Conservation (phyloP, 2,797 vertebrate genomes). For the Scleropages formosus region DNA sequence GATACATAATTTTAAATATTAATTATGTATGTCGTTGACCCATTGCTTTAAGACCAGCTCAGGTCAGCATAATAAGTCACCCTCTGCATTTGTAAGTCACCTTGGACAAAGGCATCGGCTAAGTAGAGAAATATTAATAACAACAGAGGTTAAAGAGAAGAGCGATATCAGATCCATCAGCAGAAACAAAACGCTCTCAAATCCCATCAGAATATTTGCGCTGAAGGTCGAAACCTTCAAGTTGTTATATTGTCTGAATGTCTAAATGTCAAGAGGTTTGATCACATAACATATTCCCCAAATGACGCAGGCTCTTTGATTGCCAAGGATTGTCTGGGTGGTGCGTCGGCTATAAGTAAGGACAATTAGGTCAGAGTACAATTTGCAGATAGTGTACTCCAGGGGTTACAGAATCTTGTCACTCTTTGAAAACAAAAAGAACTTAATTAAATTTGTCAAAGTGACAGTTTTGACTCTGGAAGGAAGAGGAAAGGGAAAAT, state of each 20-base stretch:
- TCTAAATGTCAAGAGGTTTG: constrained; percentile 18
- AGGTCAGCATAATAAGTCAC: too few species aligned
- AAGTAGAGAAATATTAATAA: too few species aligned
- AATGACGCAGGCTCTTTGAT: constrained; percentile 30
- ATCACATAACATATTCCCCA: constrained; percentile 1
- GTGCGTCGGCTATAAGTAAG: constrained; percentile 59
- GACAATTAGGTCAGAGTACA: constrained; percentile 63
- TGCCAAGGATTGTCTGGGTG: constrained; percentile 48
- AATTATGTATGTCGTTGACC: too few species aligned
- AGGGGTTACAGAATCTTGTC: constrained; percentile 70
- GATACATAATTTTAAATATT: too few species aligned
- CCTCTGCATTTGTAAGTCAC: neutral
- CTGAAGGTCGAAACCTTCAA: constrained; percentile 8
- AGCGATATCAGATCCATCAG: neutral
- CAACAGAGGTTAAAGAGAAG: too few species aligned
- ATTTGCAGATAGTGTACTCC: constrained; percentile 64
- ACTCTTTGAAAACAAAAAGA: constrained; percentile 65
- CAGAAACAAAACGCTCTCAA: neutral
- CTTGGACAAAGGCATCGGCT: too few species aligned
- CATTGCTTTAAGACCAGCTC: too few species aligned
- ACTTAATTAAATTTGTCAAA: constrained; percentile 73
- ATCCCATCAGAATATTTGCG: neutral
- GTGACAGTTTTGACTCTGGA: constrained; percentile 67
- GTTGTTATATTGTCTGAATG: constrained; percentile 11
- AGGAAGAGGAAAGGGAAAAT: too few species aligned